A percentile compares a stretch with the other conserved stretches of the same genome.
Evolutionary conservation across 2,888 invertebrate genomes (phyloP).

Genomic region (Cosmorhoe ocellata): DNA sequence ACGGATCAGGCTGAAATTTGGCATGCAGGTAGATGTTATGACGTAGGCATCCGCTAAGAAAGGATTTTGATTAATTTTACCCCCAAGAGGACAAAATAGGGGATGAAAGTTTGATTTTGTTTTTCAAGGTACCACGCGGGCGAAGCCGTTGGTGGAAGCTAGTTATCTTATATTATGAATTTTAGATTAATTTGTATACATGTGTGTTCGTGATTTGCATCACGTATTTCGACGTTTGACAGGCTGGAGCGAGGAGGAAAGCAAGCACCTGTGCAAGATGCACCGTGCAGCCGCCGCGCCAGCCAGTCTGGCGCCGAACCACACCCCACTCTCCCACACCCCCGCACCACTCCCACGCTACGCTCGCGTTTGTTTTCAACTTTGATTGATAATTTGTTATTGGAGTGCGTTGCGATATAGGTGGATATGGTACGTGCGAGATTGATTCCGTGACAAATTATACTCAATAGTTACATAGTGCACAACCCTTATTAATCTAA

Average conservation of each 20-base stretch:
- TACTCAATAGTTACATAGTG: no score
- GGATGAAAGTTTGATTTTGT: no score
- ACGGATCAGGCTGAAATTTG: no score
- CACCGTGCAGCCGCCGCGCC: constrained; percentile 69
- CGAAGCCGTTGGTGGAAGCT: no score
- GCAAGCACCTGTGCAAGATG: constrained; percentile 70
- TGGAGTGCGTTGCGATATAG: constrained; percentile 68
- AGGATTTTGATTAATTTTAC: no score
- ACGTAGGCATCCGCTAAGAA: no score
- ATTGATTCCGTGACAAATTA: neutral
- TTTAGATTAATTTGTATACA: no score
- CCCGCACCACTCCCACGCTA: constrained; percentile 54
- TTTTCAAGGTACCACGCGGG: no score
- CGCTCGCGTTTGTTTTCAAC: constrained; percentile 77
- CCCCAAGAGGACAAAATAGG: no score
- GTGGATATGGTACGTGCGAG: neutral
- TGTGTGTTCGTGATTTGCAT: neutral
- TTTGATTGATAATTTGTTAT: constrained; percentile 82
- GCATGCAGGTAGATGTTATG: no score
- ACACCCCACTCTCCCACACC: constrained; percentile 33
- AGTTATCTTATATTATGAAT: no score
- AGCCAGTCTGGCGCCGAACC: constrained; percentile 72
- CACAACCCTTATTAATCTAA: neutral
- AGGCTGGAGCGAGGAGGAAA: constrained; percentile 36
- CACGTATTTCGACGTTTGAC: neutral